Conservation (phyloP, 2,113 vertebrate genomes). For the Brachionichthys hirsutus region DNA sequence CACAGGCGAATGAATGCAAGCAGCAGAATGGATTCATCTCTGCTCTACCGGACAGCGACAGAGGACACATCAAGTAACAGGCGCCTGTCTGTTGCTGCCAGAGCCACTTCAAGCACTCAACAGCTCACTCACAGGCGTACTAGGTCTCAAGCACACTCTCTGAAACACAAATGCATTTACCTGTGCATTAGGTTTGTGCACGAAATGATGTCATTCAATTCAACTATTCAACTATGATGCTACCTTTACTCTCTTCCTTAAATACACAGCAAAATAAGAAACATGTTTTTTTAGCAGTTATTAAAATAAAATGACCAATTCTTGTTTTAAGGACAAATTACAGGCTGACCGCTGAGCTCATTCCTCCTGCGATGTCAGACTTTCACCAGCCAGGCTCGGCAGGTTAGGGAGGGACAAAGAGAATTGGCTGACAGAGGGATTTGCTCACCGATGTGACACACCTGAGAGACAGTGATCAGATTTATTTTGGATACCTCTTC, state of each 20-base stretch:
- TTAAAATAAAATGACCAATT: no score
- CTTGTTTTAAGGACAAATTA: not conserved
- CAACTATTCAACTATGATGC: constrained; percentile 10
- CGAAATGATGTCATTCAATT: constrained; percentile 33
- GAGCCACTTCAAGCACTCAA: constrained; percentile 59
- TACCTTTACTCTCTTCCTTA: not conserved
- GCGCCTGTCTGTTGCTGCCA: constrained; percentile 58
- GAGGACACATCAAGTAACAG: constrained; percentile 60
- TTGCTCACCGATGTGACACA: constrained; percentile 57
- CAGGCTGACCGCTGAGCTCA: constrained; percentile 1
- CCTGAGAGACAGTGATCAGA: constrained; percentile 62
- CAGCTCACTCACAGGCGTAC: constrained; percentile 61
- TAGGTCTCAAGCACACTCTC: constrained; percentile 57
- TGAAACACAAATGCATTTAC: constrained; percentile 35
- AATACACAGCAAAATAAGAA: not conserved
- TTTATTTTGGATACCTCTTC: constrained; percentile 60
- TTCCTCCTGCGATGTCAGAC: constrained; percentile 19
- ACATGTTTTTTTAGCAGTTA: no score
- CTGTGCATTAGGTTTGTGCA: constrained; percentile 29
- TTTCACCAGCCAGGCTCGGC: constrained; percentile 27
- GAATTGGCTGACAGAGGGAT: constrained; percentile 58
- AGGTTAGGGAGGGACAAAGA: constrained; percentile 50
- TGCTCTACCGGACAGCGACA: constrained; percentile 53
- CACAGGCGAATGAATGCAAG: constrained; percentile 34
- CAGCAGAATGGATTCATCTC: constrained; percentile 36